Evolutionary conservation across 2,888 invertebrate species (phyloP).

Genomic region (Agonopterix heracliana): DNA sequence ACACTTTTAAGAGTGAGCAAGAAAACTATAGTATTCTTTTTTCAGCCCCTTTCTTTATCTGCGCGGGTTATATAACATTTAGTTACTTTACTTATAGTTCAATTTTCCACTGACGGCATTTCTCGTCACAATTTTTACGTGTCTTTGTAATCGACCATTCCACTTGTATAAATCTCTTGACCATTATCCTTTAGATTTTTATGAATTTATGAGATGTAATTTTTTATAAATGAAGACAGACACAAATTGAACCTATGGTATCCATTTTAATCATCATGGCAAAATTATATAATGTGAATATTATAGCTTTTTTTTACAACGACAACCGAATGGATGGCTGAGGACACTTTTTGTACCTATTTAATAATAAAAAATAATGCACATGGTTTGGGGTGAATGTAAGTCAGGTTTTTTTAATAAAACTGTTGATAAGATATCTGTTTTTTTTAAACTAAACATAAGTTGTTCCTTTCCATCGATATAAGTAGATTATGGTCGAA

Average conservation of each 20-base stretch:
- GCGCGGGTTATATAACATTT: not conserved
- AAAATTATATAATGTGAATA: conserved; percentile 13
- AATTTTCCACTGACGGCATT: not conserved
- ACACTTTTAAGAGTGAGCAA: too few species aligned
- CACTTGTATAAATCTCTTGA: conserved; percentile 6
- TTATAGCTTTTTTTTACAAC: conserved; percentile 11
- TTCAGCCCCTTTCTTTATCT: not conserved
- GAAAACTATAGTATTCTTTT: too few species aligned
- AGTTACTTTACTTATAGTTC: not conserved
- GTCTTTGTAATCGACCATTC: conserved; percentile 7
- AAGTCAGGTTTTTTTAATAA: conserved; percentile 60
- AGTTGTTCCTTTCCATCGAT: too few species aligned
- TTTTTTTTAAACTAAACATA: not conserved
- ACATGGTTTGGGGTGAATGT: conserved; percentile 73
- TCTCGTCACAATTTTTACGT: not conserved
- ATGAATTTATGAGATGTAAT: not conserved
- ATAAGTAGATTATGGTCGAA: too few species aligned
- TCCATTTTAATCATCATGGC: conserved; percentile 1
- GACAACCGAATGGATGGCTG: conserved; percentile 20
- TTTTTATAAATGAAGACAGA: not conserved
- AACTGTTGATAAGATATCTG: conserved; percentile 38
- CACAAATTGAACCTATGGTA: not conserved
- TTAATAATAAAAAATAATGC: conserved; percentile 46
- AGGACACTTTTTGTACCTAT: conserved; percentile 37
- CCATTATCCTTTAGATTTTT: not conserved